Evolutionary conservation across 2,113 vertebrate genomes (phyloP).

Genomic region (Tragulus kanchil): DNA sequence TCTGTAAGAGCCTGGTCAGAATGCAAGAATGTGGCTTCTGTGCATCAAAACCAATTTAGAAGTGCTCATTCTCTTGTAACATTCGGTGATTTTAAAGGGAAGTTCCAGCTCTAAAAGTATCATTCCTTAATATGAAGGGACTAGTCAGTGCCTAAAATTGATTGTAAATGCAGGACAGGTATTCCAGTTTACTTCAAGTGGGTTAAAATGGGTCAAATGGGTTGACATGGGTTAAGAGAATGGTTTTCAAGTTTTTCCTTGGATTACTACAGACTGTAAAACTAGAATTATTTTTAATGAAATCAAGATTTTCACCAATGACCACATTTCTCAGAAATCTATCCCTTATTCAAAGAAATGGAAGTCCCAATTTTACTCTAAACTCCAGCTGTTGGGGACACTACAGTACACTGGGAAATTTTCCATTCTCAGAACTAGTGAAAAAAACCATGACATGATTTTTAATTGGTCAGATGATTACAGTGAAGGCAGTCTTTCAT

Average conservation of each 20-base stretch:
- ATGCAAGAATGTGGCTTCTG: too few relatives aligned
- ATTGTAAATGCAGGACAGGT: neutral
- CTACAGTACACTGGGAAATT: neutral
- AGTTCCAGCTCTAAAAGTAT: conserved; percentile 1
- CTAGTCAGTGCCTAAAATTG: neutral
- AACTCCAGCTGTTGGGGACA: neutral
- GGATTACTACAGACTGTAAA: neutral
- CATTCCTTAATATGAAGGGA: neutral
- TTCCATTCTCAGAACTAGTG: neutral
- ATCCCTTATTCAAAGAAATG: neutral
- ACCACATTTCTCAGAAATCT: conserved; percentile 29
- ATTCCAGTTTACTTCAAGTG: neutral
- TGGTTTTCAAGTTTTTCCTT: conserved; percentile 34
- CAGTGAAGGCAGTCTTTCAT: neutral
- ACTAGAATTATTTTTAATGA: conserved; percentile 16
- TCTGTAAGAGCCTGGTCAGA: too few relatives aligned
- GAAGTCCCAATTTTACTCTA: neutral
- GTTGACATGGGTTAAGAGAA: neutral
- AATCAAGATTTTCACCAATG: conserved; percentile 18
- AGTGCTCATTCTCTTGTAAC: neutral
- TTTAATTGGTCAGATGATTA: conserved; percentile 31
- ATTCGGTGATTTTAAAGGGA: neutral
- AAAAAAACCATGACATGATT: neutral
- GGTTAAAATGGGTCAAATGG: neutral
- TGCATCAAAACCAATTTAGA: neutral